Evolutionary conservation across 2,888 invertebrate species (phyloP).

Genomic region (Tridacna gigas): DNA sequence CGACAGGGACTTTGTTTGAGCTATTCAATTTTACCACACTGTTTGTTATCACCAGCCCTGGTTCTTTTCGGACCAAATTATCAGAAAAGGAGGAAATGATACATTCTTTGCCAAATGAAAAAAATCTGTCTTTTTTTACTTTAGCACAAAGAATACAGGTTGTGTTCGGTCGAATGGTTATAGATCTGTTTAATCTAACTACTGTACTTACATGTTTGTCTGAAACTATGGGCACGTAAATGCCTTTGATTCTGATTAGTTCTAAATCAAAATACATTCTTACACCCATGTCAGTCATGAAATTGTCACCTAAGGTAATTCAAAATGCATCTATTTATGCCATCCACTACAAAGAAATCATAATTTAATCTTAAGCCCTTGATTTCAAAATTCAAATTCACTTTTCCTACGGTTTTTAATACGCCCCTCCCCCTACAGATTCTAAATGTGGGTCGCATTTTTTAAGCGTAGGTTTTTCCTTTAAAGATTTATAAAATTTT

Average conservation of each 20-base stretch:
- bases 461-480: slow-evolving; percentile 16
- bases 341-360: slow-evolving; percentile 15
- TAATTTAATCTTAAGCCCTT: slow-evolving; percentile 3
- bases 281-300: slow-evolving; percentile 13
- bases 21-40: slow-evolving; percentile 9
- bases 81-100: slow-evolving; percentile 1
- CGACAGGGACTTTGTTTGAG: background rate
- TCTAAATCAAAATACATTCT: slow-evolving; percentile 38
- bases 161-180: slow-evolving; percentile 27
- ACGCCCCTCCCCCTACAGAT: background rate
- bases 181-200: background rate
- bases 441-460: slow-evolving; percentile 1
- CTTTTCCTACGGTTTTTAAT: background rate
- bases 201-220: slow-evolving; percentile 32
- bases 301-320: slow-evolving; percentile 11
- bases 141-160: background rate
- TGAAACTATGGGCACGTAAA: slow-evolving; percentile 25
- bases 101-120: background rate
- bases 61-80: slow-evolving; percentile 7
- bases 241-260: slow-evolving; percentile 19
- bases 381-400: slow-evolving; percentile 13
- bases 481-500: too few relatives aligned
- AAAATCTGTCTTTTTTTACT: slow-evolving; percentile 1
- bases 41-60: slow-evolving; percentile 11
- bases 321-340: slow-evolving; percentile 7